Percentiles rank a stretch among this genome's conserved stretches.
Conservation (phyloP, 2,888 invertebrate genomes). For the Hirtodrosophila duncani region DNA sequence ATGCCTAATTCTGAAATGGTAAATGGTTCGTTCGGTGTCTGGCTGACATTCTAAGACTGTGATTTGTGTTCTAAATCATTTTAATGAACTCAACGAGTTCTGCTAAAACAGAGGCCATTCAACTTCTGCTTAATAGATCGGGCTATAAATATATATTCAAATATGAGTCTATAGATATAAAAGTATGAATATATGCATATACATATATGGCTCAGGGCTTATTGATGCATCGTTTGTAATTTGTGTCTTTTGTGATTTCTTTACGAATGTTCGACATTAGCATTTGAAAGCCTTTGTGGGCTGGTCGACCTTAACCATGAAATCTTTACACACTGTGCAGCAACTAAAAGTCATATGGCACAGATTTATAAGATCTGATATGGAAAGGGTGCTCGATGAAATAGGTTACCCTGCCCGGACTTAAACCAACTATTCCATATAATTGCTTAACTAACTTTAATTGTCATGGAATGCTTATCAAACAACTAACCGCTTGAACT, state of each 20-base stretch:
- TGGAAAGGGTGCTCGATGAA: too few relatives aligned
- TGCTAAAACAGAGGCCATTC: constrained; percentile 49
- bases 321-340: constrained; percentile 39
- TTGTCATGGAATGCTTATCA: constrained; percentile 46
- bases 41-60: constrained; percentile 22
- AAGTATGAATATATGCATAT: constrained; percentile 24
- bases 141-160: too few relatives aligned
- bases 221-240: too few relatives aligned
- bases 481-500: too few relatives aligned
- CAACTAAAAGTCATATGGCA: too few relatives aligned
- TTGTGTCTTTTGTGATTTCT: constrained; percentile 3
- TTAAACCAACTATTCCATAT: constrained; percentile 32
- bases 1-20: too few relatives aligned
- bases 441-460: constrained; percentile 48
- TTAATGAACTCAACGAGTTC: constrained; percentile 31
- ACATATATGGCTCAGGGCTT: constrained; percentile 35
- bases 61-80: constrained; percentile 53
- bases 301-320: constrained; percentile 58
- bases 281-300: constrained; percentile 34
- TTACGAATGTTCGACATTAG: constrained; percentile 35
- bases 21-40: constrained; percentile 15
- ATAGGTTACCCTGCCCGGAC: too few relatives aligned
- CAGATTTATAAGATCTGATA: too few relatives aligned
- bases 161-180: too few relatives aligned
- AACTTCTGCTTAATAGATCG: too few relatives aligned